Conservation (phyloP, 2,113 vertebrate genomes). For the Phyllostomus hastatus region DNA sequence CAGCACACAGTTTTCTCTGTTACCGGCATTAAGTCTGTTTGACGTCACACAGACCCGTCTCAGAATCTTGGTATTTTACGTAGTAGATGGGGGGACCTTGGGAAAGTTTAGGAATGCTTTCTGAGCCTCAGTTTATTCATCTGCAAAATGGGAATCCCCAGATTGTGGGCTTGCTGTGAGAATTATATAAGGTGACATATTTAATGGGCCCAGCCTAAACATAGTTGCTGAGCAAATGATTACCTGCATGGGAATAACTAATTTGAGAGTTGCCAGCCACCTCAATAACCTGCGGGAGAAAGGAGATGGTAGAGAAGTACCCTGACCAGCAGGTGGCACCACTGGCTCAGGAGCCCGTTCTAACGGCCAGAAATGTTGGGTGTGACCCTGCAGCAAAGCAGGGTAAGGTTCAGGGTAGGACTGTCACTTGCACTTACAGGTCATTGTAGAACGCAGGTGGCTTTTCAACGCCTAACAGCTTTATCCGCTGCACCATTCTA, state of each 20-base stretch:
- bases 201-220: not conserved
- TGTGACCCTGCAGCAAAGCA: not conserved
- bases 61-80: not conserved
- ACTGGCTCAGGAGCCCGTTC: not conserved
- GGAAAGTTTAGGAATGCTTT: not conserved
- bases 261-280: not conserved
- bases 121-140: not conserved
- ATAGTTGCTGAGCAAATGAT: not conserved
- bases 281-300: not conserved
- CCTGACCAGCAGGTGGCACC: slow-evolving; percentile 62
- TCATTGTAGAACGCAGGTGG: not conserved
- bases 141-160: not conserved
- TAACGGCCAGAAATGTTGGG: not conserved
- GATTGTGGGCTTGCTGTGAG: not conserved
- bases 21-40: not conserved
- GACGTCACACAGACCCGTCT: not conserved
- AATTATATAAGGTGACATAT: not conserved
- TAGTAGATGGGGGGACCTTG: not conserved
- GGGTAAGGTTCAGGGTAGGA: not conserved
- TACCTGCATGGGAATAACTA: not conserved
- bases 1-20: not conserved
- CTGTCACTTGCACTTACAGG: not conserved
- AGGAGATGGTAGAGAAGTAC: not conserved
- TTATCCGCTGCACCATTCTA: not conserved
- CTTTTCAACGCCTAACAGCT: not conserved